Base-by-base conservation (phyloP, 2,113 vertebrate species). In the Dromas ardeola region DNA sequence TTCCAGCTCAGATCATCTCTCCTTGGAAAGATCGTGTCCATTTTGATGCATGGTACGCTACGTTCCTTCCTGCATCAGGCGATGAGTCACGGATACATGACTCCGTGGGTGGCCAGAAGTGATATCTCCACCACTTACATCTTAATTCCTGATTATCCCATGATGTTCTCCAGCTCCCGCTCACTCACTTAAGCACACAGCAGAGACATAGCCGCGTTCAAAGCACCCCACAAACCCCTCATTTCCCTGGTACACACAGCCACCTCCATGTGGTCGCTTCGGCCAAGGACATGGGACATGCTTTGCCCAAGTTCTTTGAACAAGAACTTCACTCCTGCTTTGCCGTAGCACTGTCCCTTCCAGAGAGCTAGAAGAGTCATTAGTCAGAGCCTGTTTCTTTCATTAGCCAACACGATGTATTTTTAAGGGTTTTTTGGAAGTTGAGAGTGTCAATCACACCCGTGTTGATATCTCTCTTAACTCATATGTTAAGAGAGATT, bases 71-170 rank as follows among this genome's bases (percentile, higher is more conserved):
- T 96, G 96, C 96, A 56, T 80, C 95, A 67, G 87, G 83, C n/a
- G 78, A 97, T 97, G 96, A 97, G 84, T 97, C 96, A 96, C 30
- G 62, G 92, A 65, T 71, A 95, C 84, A 95, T 97, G 94, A 95
- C 96, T 97, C 93, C 0, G 96, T 97, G 96, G 96, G 96, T 95
- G 96, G 96, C 90, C 96, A 95, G 34, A 96, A 96, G 96, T 77
- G 96, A 80, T 90, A 96, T 91, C 95, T 94, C 95, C 95, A 94
- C 81, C 13, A 5, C 95, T 96, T 93, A 82, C 73, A 96, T 91
- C 93, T 95, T 93, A 67, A 90, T 96, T 95, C 93, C 92, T 91
- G 92, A 91, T 91, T 72, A 94, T 96, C 93, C 96, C 92, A 95
- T 96, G 95, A 91, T 90, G 92, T 96, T 96, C 96, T 88, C 92